Evolutionary conservation across 2,888 invertebrate genomes (phyloP), one percentile per base, ranked within the genome.

Genomic region (Agriotes lineatus): DNA sequence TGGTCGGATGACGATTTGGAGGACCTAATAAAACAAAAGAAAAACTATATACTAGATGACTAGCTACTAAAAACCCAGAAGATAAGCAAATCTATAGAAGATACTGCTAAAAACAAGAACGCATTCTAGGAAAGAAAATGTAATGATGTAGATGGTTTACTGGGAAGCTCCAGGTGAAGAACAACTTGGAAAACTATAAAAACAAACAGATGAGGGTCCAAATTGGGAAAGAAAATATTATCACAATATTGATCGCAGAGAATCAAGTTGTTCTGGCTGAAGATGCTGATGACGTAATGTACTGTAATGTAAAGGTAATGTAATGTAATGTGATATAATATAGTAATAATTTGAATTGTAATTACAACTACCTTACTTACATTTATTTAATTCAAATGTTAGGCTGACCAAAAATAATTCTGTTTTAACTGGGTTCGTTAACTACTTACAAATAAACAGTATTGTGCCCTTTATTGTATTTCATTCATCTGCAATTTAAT

Each of bases 121-220:
- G 6, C 3, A 25, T 20, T 20, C 25, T 52, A n/a, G 52, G 22
- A 52, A 10, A 52, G 22, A 52, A 19, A 52, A 52, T 52, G 52
- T 52, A 25, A 19, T 6, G 12, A 19, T 2, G 12, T 22, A 6
- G 6, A 52, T 22, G 18, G 18, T 3, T 52, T 22, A 22, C 5
- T 56, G 9, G 18, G 35, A 33, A 56, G 14, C 12, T 56, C 35
- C 35, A 4, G 44, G 39, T 39, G 4, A 39, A 44, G 16, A 44
- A 44, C 16, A 9, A 10, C 16, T 10, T 9, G 35, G 14, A 56
- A 30, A 56, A 7, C 12, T 19, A 6, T 9, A 54, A 54, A 54
- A 25, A 16, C n/a, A 5, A 19, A 10, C 3, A 54, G 16, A 54
- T n/a, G n/a, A n/a, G n/a, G n/a, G n/a, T n/a, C 6, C 1, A 45